Percentiles rank a stretch among this genome's conserved stretches.
Evolutionary conservation across 2,797 vertebrate species (phyloP).

Genomic region (Falco concolor): DNA sequence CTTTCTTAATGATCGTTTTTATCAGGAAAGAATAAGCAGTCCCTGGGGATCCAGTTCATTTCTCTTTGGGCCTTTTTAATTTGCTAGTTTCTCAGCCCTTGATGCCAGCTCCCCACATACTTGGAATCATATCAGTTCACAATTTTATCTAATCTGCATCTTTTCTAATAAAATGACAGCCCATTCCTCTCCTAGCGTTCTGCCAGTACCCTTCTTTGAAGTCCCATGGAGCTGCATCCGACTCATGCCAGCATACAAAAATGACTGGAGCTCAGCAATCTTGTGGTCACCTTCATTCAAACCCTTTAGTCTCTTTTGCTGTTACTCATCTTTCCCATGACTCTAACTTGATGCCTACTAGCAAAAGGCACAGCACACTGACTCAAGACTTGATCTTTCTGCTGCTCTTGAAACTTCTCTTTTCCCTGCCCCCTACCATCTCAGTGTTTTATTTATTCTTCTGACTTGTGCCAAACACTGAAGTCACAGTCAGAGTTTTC

Average conservation of each 20-base stretch:
- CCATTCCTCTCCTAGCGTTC: background rate
- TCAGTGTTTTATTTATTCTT: conserved; percentile 9
- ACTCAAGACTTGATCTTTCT: background rate
- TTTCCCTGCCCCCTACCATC: background rate
- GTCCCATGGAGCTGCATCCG: background rate
- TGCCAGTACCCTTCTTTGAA: background rate
- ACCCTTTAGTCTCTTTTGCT: background rate
- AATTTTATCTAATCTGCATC: background rate
- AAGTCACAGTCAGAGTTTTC: conserved; percentile 16
- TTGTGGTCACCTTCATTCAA: background rate
- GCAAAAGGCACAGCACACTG: background rate
- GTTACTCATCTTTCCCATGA: background rate
- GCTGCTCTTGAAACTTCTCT: background rate
- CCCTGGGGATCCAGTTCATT: background rate
- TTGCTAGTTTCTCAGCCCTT: background rate
- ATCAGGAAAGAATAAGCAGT: background rate
- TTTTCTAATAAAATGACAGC: background rate
- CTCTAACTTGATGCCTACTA: background rate
- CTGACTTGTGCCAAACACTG: conserved; percentile 23
- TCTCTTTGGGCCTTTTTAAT: background rate
- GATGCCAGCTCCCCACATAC: background rate
- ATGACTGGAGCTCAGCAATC: background rate
- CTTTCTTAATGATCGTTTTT: background rate
- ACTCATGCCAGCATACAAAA: background rate
- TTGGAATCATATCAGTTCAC: background rate